Percentiles rank a stretch among this genome's conserved stretches.
Evolutionary conservation across 2,888 invertebrate genomes (phyloP).

Genomic region (Altica lythri): DNA sequence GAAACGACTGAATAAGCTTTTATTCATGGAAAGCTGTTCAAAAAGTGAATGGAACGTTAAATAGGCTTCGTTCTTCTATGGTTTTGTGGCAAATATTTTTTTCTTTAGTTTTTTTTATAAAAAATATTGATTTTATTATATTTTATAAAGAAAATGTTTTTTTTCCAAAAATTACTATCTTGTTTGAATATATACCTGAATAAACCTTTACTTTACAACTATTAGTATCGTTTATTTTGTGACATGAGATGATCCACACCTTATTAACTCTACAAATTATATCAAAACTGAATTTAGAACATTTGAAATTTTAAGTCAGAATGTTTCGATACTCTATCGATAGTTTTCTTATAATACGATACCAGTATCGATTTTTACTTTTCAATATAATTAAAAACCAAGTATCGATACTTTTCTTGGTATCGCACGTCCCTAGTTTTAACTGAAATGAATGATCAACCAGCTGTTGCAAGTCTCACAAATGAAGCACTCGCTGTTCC

Average conservation of each 20-base stretch:
- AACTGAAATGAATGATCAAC: no score
- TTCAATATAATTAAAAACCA: no score
- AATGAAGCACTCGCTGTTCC: no score
- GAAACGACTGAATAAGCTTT: not conserved
- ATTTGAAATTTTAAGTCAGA: not conserved
- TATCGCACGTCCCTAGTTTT: not conserved
- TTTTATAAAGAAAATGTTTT: not conserved
- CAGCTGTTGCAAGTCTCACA: no score
- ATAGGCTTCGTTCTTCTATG: not conserved
- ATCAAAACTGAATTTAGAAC: not conserved
- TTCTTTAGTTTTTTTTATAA: no score
- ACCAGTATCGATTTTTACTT: not conserved
- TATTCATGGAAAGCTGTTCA: not conserved
- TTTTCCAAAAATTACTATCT: not conserved
- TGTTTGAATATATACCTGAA: not conserved
- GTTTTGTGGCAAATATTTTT: no score
- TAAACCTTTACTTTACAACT: not conserved
- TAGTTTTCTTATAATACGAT: not conserved
- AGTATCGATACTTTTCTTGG: no score
- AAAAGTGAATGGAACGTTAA: slow-evolving; percentile 1
- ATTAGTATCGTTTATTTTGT: not conserved
- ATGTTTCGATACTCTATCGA: not conserved
- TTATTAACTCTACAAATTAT: not conserved
- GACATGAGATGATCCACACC: not conserved
- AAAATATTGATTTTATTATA: not conserved